Base-by-base conservation (phyloP, 37 sponge, comb jelly and placozoan genomes). In the Aphrocallistes beatrix region DNA sequence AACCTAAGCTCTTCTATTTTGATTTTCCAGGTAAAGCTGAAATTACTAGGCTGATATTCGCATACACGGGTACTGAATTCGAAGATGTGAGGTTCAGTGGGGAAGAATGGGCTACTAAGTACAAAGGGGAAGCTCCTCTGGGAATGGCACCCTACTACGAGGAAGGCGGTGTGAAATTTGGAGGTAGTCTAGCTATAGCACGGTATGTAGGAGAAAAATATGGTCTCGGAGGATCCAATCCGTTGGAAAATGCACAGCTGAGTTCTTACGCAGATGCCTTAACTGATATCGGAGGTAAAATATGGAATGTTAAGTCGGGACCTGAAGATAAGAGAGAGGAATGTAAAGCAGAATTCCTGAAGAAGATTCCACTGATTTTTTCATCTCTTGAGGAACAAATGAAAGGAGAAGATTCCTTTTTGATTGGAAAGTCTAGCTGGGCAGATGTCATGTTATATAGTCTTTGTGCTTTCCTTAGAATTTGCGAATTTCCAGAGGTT, bases 131-230 rank as follows among this genome's bases (percentile, higher is more conserved):
- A 32, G 3, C 32, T 60, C 75, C 75, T 3, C 75, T 60, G n/a
- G 75, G 75, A 19, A 32, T 13, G n/a, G 75, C 75, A 60, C 75
- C 75, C n/a, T 60, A 19, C 75, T 60, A 60, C 75, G 75, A 60
- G n/a, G 75, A 60, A 30, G 75, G 75, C 10, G 75, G 75, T 30
- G 75, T 60, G 10, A 60, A 60, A 13, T 6, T 60, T 19, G 8
- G 75, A 19, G 75, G 75, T 25, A 60, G 75, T 13, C 34, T 60
- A 13, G 25, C 32, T 60, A 60, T 60, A 32, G 75, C 75, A 19
- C 75, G 75, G 10, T 28, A 32, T 60, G 75, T 60, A 28, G 75
- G 28, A 6, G 75, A 60, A 60, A 28, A 6, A 25, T 6, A 60
- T 60, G 75, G 75, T 32, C 75, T 60, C 1, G 75, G 75, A 32